A percentile compares a stretch with the other conserved stretches of the same genome.
Evolutionary conservation across 2,113 vertebrate species (phyloP).

Genomic region (Irena cyanogastra): DNA sequence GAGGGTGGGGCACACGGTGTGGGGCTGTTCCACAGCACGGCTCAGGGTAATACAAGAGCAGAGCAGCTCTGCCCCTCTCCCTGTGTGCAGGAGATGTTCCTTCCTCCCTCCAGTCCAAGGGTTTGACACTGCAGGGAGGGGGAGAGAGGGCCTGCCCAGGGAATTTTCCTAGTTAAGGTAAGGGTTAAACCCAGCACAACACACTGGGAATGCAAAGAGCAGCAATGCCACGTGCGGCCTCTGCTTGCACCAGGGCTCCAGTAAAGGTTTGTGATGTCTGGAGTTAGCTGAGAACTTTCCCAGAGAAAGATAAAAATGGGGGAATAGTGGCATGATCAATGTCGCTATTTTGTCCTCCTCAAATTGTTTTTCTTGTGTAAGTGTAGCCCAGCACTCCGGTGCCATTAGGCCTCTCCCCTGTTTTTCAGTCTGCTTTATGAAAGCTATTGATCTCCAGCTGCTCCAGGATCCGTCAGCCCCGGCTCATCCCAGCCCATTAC

Average conservation of each 20-base stretch:
- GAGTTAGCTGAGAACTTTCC: neutral
- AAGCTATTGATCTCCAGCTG: conserved; percentile 60
- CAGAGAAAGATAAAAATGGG: neutral
- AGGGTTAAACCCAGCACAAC: neutral
- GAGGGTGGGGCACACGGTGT: neutral
- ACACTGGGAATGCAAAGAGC: neutral
- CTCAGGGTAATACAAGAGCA: neutral
- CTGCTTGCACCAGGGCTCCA: neutral
- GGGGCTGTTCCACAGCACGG: neutral
- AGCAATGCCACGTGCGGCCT: neutral
- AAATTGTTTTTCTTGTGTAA: conserved; percentile 58
- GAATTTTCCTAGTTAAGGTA: neutral
- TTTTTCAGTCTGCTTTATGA: conserved; percentile 68
- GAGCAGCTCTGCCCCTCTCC: neutral
- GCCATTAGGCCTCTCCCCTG: conserved; percentile 43
- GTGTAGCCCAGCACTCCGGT: conserved; percentile 10
- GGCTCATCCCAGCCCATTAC: conserved; percentile 22
- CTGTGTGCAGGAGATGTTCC: neutral
- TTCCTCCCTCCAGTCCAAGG: neutral
- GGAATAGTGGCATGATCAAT: conserved; percentile 43
- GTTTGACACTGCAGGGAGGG: neutral
- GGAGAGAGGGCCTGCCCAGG: neutral
- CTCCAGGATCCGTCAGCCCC: conserved; percentile 11
- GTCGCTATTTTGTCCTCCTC: conserved; percentile 22
- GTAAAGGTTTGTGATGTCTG: neutral